phyloP scores from a whole-genome alignment of 2,797 vertebrate genomes.

The Enteromius argenteus region DNA sequence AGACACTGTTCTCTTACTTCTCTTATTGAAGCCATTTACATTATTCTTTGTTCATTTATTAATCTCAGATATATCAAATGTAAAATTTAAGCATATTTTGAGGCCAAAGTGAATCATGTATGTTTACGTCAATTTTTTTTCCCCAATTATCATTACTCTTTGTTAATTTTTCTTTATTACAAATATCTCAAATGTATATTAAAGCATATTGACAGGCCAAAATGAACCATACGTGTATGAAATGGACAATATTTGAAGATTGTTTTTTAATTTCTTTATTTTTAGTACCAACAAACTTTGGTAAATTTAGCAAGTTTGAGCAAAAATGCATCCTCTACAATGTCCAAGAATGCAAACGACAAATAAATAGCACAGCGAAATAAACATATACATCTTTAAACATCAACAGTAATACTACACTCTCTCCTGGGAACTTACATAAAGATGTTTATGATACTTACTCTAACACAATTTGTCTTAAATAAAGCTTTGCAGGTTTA shows the following conservation, averaged over 20 bases:
- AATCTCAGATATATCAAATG: background rate
- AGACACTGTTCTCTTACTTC: background rate
- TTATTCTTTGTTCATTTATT: background rate
- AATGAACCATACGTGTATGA: background rate
- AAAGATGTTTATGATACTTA: conserved; percentile 60
- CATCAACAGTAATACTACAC: conserved; percentile 48
- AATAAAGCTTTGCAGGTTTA: conserved; percentile 73
- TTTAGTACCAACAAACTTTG: conserved; percentile 69
- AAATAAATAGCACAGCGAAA: conserved; percentile 69
- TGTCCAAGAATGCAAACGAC: conserved; percentile 52
- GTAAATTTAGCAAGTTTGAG: conserved; percentile 66
- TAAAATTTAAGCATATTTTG: background rate
- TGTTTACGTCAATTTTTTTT: no score
- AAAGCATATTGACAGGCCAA: background rate
- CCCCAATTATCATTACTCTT: no score
- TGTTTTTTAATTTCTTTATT: conserved; percentile 58
- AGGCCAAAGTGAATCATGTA: background rate
- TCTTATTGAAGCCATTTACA: background rate
- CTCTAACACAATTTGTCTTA: conserved; percentile 59
- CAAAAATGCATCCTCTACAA: conserved; percentile 60
- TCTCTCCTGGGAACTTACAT: conserved; percentile 57
- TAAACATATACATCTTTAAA: conserved; percentile 59
- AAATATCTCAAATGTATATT: background rate
- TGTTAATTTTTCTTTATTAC: background rate
- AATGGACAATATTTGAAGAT: background rate